Evolutionary conservation across 2,797 vertebrate genomes (phyloP).

Genomic region (Danio tinwini): DNA sequence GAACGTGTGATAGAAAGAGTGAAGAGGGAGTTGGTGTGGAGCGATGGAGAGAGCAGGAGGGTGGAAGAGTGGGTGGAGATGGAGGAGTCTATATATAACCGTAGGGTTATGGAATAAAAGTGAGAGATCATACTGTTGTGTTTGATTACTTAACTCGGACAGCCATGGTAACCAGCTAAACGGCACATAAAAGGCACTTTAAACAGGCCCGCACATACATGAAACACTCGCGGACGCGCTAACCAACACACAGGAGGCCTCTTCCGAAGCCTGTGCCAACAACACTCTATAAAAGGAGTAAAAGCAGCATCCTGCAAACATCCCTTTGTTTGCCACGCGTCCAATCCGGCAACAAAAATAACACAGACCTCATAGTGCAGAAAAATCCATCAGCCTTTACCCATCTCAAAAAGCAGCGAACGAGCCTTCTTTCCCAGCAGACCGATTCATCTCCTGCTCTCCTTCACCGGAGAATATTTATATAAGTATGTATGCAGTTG

Average conservation of each 20-base stretch:
- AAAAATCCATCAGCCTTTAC: slow-evolving; percentile 50
- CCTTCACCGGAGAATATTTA: slow-evolving; percentile 39
- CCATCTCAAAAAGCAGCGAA: slow-evolving; percentile 36
- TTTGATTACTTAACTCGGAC: slow-evolving; percentile 77
- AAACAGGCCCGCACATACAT: not conserved
- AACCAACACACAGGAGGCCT: slow-evolving; percentile 29
- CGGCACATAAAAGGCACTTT: slow-evolving; percentile 46
- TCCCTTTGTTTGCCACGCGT: slow-evolving; percentile 53
- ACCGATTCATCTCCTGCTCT: slow-evolving; percentile 40
- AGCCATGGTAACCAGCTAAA: slow-evolving; percentile 60
- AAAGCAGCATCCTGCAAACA: slow-evolving; percentile 5
- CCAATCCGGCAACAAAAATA: slow-evolving; percentile 45
- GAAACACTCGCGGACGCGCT: slow-evolving; percentile 10
- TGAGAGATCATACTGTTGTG: slow-evolving; percentile 74
- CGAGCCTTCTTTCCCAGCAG: slow-evolving; percentile 36
- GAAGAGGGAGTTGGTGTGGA: slow-evolving; percentile 43
- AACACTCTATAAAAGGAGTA: slow-evolving; percentile 30
- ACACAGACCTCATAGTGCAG: slow-evolving; percentile 41
- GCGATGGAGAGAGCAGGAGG: slow-evolving; percentile 70
- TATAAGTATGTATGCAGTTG: slow-evolving; percentile 39
- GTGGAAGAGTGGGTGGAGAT: slow-evolving; percentile 73
- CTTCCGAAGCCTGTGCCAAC: slow-evolving; percentile 35
- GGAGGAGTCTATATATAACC: slow-evolving; percentile 80
- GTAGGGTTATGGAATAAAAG: slow-evolving; percentile 79
- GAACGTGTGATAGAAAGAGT: slow-evolving; percentile 52